These are phyloP conservation scores for Gymnorhina tibicen DNA, from an alignment of 2,113 vertebrate species.

Conservation along the genomic window DNA sequence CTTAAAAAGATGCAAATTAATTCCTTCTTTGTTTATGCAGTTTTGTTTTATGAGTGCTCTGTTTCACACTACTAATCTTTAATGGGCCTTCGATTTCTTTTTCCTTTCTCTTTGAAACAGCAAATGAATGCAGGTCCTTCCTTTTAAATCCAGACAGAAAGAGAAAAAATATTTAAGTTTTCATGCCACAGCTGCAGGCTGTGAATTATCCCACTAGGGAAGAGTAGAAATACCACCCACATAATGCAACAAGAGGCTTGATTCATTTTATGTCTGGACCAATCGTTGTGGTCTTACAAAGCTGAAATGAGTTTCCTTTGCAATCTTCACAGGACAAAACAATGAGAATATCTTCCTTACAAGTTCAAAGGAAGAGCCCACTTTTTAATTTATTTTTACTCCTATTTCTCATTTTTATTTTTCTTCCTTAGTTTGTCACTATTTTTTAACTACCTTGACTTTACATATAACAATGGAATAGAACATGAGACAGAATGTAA, in stretches of 20 bases:
- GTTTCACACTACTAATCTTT: constrained; percentile 11
- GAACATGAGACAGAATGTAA: background rate
- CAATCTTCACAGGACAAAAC: constrained; percentile 47
- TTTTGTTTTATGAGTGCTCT: background rate
- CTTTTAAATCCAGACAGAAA: constrained; percentile 52
- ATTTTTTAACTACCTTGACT: background rate
- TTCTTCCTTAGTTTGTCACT: background rate
- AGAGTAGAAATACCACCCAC: constrained; percentile 64
- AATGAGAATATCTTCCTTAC: background rate
- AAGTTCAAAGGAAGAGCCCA: constrained; percentile 20
- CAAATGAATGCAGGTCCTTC: background rate
- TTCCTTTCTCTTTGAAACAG: background rate
- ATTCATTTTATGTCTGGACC: constrained; percentile 70
- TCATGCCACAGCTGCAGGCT: constrained; percentile 47
- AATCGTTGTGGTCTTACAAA: constrained; percentile 56
- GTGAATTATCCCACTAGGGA: constrained; percentile 66
- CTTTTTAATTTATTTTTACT: constrained; percentile 6
- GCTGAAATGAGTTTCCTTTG: constrained; percentile 65
- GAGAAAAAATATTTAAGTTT: constrained; percentile 65
- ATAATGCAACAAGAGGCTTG: constrained; percentile 63
- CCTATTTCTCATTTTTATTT: background rate
- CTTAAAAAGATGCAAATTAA: background rate
- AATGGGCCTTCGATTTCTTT: background rate
- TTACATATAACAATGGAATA: background rate
- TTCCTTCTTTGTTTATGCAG: background rate